These are phyloP conservation scores for Daktulosphaira vitifoliae DNA, from an alignment of 1,140 invertebrate genomes.

Conservation along the genomic window DNA sequence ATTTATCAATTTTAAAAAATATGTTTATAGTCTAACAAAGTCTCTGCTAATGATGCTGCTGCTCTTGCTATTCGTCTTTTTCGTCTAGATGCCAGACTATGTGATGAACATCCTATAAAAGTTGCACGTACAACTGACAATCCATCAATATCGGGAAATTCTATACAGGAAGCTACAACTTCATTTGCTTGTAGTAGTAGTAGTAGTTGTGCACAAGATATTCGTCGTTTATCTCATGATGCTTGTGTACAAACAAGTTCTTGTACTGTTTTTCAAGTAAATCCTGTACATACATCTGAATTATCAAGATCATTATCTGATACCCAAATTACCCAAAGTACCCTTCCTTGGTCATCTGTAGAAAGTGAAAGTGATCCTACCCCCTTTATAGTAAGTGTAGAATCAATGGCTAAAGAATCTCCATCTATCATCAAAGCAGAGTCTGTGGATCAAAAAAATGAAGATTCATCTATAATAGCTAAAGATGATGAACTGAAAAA, in stretches of 20 bases:
- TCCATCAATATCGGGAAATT: slow-evolving; percentile 19
- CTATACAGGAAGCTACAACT: slow-evolving; percentile 12
- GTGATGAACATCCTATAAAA: slow-evolving; percentile 65
- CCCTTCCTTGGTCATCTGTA: background rate
- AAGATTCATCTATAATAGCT: background rate
- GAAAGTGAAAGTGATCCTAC: background rate
- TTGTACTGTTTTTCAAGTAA: slow-evolving; percentile 14
- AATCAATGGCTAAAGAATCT: background rate
- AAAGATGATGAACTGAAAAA: background rate
- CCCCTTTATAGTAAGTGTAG: background rate
- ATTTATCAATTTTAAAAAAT: too few species aligned
- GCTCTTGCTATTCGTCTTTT: slow-evolving; percentile 77
- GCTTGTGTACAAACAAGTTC: slow-evolving; percentile 6
- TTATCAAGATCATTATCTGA: slow-evolving; percentile 19
- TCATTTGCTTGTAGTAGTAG: slow-evolving; percentile 16
- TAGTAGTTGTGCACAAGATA: background rate
- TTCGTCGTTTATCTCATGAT: background rate
- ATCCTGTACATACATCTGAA: slow-evolving; percentile 5
- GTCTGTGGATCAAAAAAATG: background rate
- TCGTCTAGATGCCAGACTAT: slow-evolving; percentile 71
- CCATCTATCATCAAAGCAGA: background rate
- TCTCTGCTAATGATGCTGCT: slow-evolving; percentile 79
- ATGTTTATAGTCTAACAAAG: slow-evolving; percentile 56
- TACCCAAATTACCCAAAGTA: slow-evolving; percentile 1
- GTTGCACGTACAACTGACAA: slow-evolving; percentile 51